Percentiles rank a stretch among this genome's conserved stretches.
Conservation (phyloP, 2,797 vertebrate genomes). For the Limnodromus scolopaceus region DNA sequence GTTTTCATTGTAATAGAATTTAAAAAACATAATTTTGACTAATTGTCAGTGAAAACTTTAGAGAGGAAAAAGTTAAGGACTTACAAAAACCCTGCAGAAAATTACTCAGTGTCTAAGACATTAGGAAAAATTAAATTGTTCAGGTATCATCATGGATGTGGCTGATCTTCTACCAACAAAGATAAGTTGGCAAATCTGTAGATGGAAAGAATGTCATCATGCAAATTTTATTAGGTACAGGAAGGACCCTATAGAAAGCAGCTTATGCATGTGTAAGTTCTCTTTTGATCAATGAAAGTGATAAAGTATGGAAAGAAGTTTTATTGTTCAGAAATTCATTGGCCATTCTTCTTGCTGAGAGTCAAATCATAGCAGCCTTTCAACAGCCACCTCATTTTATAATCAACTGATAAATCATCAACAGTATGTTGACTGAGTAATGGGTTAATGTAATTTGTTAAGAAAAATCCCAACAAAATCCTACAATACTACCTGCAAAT, state of each 20-base stretch:
- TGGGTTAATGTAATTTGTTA: not conserved
- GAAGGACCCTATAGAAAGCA: not conserved
- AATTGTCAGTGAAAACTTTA: not conserved
- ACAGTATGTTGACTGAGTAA: not conserved
- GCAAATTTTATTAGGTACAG: not conserved
- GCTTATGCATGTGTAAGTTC: not conserved
- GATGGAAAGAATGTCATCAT: not conserved
- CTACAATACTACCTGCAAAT: not conserved
- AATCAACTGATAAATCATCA: not conserved
- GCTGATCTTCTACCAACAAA: not conserved
- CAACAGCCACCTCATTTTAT: not conserved
- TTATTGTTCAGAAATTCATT: not conserved
- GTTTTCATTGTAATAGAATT: not conserved
- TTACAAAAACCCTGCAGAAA: not conserved
- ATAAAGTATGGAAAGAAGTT: not conserved
- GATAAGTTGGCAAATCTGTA: not conserved
- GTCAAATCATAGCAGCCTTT: not conserved
- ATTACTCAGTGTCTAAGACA: not conserved
- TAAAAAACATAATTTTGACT: not conserved
- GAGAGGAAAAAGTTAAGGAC: not conserved
- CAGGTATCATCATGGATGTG: not conserved
- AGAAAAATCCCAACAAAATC: not conserved
- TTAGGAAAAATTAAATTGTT: not conserved
- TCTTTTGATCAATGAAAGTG: not conserved
- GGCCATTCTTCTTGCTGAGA: not conserved